A percentile compares a stretch with the other conserved stretches of the same genome.
These are phyloP conservation scores for Macrostomum lignano DNA, from an alignment of 1,140 invertebrate genomes.

Conservation along the genomic window DNA sequence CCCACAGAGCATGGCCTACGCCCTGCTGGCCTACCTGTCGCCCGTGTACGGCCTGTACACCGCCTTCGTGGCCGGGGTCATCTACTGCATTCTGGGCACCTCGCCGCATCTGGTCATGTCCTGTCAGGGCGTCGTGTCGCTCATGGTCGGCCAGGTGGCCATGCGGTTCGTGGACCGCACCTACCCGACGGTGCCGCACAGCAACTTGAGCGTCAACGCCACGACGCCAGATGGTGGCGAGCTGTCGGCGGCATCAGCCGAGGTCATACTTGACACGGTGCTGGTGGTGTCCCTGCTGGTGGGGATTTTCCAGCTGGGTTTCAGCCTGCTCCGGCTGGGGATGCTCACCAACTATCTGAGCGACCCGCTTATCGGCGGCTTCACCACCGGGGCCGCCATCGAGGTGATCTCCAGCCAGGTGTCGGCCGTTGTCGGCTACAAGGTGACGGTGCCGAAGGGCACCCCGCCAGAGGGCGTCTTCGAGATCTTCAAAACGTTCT, in stretches of 20 bases:
- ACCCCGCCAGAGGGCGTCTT: no score
- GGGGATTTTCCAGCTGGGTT: slow-evolving; percentile 34
- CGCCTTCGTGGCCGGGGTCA: slow-evolving; percentile 30
- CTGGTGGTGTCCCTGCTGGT: not conserved
- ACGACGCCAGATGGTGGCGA: not conserved
- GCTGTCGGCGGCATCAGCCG: not conserved
- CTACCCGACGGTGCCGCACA: not conserved
- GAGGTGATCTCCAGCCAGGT: slow-evolving; percentile 63
- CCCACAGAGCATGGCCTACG: slow-evolving; percentile 32
- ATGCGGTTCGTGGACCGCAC: no score
- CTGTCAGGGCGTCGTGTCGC: slow-evolving; percentile 11
- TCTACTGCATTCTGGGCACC: slow-evolving; percentile 32
- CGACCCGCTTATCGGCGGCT: slow-evolving; percentile 59
- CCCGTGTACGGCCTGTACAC: slow-evolving; percentile 31
- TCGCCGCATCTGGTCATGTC: slow-evolving; percentile 25
- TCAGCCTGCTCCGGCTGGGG: slow-evolving; percentile 51
- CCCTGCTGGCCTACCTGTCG: slow-evolving; percentile 26
- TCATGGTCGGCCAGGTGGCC: slow-evolving; percentile 9
- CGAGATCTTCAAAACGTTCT: not conserved
- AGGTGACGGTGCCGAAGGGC: not conserved
- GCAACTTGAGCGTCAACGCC: not conserved
- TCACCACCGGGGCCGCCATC: slow-evolving; percentile 59
- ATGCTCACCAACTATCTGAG: slow-evolving; percentile 51
- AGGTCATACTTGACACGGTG: no score
- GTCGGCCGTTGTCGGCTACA: slow-evolving; percentile 51